Evolutionary conservation across 2,113 vertebrate genomes (phyloP), one percentile per base, ranked within the genome.

Genomic region (Ciconia stormi): DNA sequence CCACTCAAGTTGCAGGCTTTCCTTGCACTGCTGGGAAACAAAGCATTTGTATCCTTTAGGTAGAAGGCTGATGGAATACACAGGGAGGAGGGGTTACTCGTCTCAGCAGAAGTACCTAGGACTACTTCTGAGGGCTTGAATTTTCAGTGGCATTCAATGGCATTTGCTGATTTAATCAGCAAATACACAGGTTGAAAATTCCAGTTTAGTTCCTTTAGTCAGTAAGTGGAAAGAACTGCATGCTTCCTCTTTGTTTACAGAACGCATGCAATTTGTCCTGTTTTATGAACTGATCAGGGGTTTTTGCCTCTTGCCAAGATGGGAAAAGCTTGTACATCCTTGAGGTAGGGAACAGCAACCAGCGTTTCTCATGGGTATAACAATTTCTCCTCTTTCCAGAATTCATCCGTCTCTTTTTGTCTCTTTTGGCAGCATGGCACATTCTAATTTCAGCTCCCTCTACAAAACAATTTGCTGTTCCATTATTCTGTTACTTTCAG

Each of bases 401-500:
- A 94, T 93, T 89, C 50, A 81, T 82, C n/a, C 2, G 2, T 93
- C 76, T 89, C 74, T 88, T 94, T 94, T 94, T 94, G 85, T 82
- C 56, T 97, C n/a, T 81, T 73, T 52, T 93, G 70, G 86, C 82
- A 89, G 71, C 30, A 73, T 67, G 34, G 84, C 30, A 44, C 76
- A 88, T 91, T 95, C 55, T 92, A 84, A 97, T 97, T 96, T 95
- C 82, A 62, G 61, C 87, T 79, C 47, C 50, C 34, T 90, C 93
- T 96, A 82, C 88, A 63, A 90, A 91, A 65, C 44, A 93, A 87
- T 89, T 97, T 97, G 59, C 76, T 63, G 26, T 91, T 74, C 84
- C 65, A 92, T 97, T 98, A 95, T 93, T 95, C 85, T 89, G 89
- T 94, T 97, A 94, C 93, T 97, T 95, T 96, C 63, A 96, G 52